Evolutionary conservation across 2,888 invertebrate species (phyloP).

Genomic region (Chloromyia formosa): DNA sequence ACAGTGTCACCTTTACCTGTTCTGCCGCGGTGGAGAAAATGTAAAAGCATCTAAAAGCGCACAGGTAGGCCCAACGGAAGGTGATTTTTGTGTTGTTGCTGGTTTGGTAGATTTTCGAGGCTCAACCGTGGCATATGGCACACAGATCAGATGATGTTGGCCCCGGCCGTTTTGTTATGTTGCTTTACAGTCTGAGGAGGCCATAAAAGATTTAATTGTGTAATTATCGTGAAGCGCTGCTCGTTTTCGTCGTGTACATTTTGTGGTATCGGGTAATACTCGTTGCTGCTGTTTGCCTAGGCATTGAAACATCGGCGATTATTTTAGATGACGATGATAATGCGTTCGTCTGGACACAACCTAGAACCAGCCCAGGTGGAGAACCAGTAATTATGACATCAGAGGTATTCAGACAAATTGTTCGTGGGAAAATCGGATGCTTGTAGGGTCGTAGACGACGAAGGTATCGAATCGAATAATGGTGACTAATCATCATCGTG

Average conservation of each 20-base stretch:
- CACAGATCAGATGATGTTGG: slow-evolving; percentile 1
- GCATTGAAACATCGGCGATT: slow-evolving; percentile 6
- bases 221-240: slow-evolving; percentile 41
- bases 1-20: slow-evolving; percentile 22
- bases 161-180: slow-evolving; percentile 8
- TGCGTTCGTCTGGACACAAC: not conserved
- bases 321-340: slow-evolving; percentile 28
- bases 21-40: not conserved
- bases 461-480: no score
- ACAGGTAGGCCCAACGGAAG: not conserved
- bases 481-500: no score
- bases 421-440: not conserved
- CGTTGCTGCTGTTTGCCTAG: not conserved
- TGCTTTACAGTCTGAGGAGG: slow-evolving; percentile 27
- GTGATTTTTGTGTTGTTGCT: not conserved
- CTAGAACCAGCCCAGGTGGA: slow-evolving; percentile 26
- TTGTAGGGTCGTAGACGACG: not conserved
- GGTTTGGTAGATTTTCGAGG: not conserved
- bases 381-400: slow-evolving; percentile 16
- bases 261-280: slow-evolving; percentile 9
- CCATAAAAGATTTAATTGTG: slow-evolving; percentile 39
- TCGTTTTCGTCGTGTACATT: slow-evolving; percentile 28
- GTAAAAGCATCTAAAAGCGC: not conserved
- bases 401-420: slow-evolving; percentile 6
- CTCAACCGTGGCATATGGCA: slow-evolving; percentile 8